Evolutionary conservation across 2,797 vertebrate species (phyloP).

Genomic region (Liparis tanakae): DNA sequence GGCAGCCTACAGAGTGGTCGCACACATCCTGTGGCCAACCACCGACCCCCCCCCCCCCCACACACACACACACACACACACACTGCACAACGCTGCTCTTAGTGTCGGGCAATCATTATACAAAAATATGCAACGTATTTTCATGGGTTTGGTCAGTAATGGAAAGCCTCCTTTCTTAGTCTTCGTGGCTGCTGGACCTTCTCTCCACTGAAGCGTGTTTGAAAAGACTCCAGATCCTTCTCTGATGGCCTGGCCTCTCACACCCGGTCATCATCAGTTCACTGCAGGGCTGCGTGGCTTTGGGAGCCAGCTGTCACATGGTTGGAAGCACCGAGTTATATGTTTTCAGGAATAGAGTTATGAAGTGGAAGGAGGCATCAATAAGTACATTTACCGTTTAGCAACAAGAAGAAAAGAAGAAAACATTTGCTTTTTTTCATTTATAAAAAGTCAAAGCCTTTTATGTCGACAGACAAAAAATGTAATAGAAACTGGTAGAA

Average conservation of each 20-base stretch:
- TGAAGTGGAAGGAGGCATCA: not conserved
- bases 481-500: not conserved
- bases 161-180: slow-evolving; percentile 48
- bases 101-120: slow-evolving; percentile 59
- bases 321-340: not conserved
- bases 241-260: slow-evolving; percentile 26
- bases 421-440: not conserved
- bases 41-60: slow-evolving; percentile 51
- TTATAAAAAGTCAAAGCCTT: not conserved
- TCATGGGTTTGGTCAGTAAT: slow-evolving; percentile 46
- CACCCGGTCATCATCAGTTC: not conserved
- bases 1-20: slow-evolving; percentile 42
- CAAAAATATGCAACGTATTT: slow-evolving; percentile 53
- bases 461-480: not conserved
- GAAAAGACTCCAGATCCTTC: slow-evolving; percentile 38
- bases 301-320: slow-evolving; percentile 14
- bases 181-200: slow-evolving; percentile 31
- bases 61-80: no score
- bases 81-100: slow-evolving; percentile 46
- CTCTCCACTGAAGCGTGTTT: slow-evolving; percentile 29
- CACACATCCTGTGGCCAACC: slow-evolving; percentile 68
- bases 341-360: not conserved
- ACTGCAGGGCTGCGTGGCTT: slow-evolving; percentile 2
- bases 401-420: not conserved
- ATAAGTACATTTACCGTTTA: not conserved